Evolutionary conservation across 2,888 invertebrate species (phyloP).

Genomic region (Caenorhabditis doughertyi): DNA sequence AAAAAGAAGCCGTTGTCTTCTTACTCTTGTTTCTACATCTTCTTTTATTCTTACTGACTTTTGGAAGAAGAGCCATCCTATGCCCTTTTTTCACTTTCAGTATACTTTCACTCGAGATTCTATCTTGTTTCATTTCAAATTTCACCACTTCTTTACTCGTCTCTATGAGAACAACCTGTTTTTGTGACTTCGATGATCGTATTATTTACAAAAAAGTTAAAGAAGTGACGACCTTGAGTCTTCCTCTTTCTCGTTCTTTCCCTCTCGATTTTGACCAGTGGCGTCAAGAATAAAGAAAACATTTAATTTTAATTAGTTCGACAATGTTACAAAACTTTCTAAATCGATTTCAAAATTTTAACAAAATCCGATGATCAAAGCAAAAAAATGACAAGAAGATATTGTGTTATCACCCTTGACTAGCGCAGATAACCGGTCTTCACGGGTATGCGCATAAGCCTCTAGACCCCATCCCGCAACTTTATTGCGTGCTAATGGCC

Average conservation of each 20-base stretch:
- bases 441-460: constrained; percentile 28
- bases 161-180: constrained; percentile 43
- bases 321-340: background rate
- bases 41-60: constrained; percentile 16
- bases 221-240: constrained; percentile 44
- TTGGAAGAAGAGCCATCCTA: constrained; percentile 24
- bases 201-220: constrained; percentile 59
- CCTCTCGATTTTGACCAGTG: constrained; percentile 27
- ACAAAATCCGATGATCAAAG: background rate
- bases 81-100: constrained; percentile 25
- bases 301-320: constrained; percentile 22
- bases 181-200: constrained; percentile 28
- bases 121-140: constrained; percentile 36
- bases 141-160: constrained; percentile 16
- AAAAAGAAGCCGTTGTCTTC: constrained; percentile 7
- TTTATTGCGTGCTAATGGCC: constrained; percentile 54
- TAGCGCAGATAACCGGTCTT: constrained; percentile 46
- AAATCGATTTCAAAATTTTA: background rate
- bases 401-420: constrained; percentile 42
- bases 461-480: constrained; percentile 41
- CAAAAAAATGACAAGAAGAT: background rate
- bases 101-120: constrained; percentile 43
- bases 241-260: constrained; percentile 10
- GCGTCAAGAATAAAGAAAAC: background rate
- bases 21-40: background rate